Percentiles rank a stretch among this genome's conserved stretches.
Evolutionary conservation across 2,113 vertebrate species (phyloP).

Genomic region (Rousettus leschenaultii): DNA sequence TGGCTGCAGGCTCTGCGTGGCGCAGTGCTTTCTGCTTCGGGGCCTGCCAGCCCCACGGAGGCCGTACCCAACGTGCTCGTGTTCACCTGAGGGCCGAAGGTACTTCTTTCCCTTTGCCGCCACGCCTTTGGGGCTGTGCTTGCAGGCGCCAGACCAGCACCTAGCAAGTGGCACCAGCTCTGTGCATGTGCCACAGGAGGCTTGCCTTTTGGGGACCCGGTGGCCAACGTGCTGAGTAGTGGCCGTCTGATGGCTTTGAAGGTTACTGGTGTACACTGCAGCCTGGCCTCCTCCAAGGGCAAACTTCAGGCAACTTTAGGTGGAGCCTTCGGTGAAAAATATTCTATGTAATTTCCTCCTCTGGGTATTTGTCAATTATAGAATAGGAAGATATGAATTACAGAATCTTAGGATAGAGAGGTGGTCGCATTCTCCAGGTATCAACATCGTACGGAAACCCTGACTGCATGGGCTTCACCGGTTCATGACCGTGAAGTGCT

Average conservation of each 20-base stretch:
- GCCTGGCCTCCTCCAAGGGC: background rate
- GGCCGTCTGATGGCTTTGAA: background rate
- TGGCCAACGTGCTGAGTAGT: background rate
- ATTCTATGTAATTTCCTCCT: background rate
- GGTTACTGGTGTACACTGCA: background rate
- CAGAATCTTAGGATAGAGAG: background rate
- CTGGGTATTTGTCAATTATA: background rate
- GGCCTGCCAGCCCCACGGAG: background rate
- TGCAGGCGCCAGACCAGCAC: background rate
- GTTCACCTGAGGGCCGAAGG: background rate
- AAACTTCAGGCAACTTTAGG: background rate
- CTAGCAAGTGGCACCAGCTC: background rate
- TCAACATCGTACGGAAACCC: accelerated
- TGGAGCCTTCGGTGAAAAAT: background rate
- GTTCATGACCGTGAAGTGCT: background rate
- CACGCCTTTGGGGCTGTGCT: background rate
- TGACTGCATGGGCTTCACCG: accelerated
- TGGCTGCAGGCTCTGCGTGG: background rate
- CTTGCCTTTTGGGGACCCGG: background rate
- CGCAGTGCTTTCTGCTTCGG: background rate
- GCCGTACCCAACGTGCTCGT: accelerated
- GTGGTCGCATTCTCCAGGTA: background rate
- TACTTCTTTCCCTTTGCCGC: background rate
- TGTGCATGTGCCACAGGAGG: accelerated
- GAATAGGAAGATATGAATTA: background rate